A percentile compares a stretch with the other conserved stretches of the same genome.
Evolutionary conservation across 2,113 vertebrate genomes (phyloP).

Genomic region (Trachemys scripta): DNA sequence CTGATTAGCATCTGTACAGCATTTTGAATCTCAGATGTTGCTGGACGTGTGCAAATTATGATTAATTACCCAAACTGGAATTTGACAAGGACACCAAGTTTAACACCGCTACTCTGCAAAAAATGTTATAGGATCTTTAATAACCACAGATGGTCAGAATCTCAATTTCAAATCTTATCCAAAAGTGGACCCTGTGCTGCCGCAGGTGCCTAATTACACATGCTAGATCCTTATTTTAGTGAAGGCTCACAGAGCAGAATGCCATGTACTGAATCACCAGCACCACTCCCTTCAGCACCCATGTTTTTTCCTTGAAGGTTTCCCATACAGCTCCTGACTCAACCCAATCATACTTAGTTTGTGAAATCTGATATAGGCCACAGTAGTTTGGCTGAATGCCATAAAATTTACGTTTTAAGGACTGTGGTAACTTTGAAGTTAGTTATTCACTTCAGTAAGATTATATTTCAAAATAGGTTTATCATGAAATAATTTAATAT

Average conservation of each 20-base stretch:
- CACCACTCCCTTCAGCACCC: neutral
- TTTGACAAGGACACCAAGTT: neutral
- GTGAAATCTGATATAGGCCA: neutral
- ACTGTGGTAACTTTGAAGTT: neutral
- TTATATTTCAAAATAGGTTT: neutral
- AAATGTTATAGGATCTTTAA: neutral
- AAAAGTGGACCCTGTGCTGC: neutral
- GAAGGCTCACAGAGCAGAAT: neutral
- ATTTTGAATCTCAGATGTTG: neutral
- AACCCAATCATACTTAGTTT: neutral
- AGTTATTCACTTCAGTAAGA: neutral
- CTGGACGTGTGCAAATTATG: neutral
- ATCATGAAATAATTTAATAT: neutral
- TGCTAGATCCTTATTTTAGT: neutral
- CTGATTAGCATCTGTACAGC: neutral
- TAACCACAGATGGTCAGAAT: neutral
- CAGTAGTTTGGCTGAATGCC: neutral
- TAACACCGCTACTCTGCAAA: neutral
- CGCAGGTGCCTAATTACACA: neutral
- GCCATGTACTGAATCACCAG: neutral
- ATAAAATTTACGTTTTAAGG: neutral
- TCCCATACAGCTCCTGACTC: neutral
- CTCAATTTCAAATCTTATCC: neutral
- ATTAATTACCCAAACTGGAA: neutral
- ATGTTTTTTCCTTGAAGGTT: neutral